Percentiles rank a stretch among this genome's conserved stretches.
phyloP scores from a whole-genome alignment of 2,113 vertebrate genomes.

The Misgurnus anguillicaudatus region DNA sequence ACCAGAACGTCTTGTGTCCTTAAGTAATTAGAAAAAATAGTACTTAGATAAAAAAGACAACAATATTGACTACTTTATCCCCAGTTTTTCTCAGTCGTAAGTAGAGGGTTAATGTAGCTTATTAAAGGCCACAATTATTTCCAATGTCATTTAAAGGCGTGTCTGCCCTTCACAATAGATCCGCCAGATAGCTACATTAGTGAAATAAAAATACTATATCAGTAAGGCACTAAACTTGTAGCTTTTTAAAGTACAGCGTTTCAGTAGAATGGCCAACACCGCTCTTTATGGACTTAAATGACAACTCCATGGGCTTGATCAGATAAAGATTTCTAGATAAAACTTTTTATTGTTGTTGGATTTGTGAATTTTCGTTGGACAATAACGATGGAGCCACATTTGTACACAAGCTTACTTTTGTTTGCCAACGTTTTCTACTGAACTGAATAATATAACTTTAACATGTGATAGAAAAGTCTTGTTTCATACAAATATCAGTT shows the following conservation, averaged over 20 bases:
- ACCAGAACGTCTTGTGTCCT: neutral
- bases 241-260: neutral
- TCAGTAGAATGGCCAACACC: neutral
- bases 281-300: neutral
- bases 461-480: neutral
- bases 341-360: neutral
- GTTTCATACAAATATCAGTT: neutral
- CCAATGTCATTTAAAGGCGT: constrained; percentile 28
- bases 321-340: constrained; percentile 4
- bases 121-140: constrained; percentile 3
- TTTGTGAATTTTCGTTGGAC: neutral
- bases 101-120: neutral
- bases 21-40: neutral
- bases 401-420: neutral
- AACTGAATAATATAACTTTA: neutral
- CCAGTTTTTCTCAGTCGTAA: neutral
- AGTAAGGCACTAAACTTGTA: neutral
- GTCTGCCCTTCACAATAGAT: constrained; percentile 29
- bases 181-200: neutral
- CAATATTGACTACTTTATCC: neutral
- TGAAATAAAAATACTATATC: constrained; percentile 21
- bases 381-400: neutral
- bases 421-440: neutral
- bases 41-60: neutral
- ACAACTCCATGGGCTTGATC: too few relatives aligned